phyloP scores from a whole-genome alignment of 2,797 vertebrate genomes.

The Phalanger gymnotis region DNA sequence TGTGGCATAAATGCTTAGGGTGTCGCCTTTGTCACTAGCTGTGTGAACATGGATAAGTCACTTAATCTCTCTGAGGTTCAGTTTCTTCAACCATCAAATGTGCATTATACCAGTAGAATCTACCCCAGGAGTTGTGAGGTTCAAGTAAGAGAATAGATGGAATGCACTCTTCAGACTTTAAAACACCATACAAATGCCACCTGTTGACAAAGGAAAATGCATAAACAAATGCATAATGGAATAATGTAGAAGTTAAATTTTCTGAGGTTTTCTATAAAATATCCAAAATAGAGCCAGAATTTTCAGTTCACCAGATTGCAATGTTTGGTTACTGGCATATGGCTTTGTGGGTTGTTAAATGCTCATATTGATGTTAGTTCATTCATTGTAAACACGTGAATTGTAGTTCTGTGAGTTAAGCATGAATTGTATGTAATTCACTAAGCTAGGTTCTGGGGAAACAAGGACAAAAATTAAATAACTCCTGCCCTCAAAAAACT shows the following conservation, averaged over 20 bases:
- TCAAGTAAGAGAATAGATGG: not conserved
- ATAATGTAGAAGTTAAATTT: not conserved
- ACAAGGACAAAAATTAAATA: not conserved
- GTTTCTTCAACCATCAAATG: not conserved
- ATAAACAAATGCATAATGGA: not conserved
- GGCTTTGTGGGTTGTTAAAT: not conserved
- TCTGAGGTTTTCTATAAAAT: not conserved
- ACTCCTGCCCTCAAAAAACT: not conserved
- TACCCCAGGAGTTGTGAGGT: not conserved
- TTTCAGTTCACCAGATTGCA: not conserved
- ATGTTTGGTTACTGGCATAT: not conserved
- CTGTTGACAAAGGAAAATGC: not conserved
- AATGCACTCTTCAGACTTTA: not conserved
- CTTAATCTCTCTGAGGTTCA: not conserved
- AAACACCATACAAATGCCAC: not conserved
- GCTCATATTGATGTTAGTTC: not conserved
- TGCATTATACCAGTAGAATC: not conserved
- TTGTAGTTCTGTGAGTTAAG: not conserved
- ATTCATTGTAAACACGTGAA: not conserved
- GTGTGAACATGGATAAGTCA: not conserved
- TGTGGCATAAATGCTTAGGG: not conserved
- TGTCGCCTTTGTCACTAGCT: not conserved
- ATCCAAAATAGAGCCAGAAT: not conserved
- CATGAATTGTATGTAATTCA: not conserved
- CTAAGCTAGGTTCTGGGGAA: not conserved